phyloP scores from a whole-genome alignment of 2,888 invertebrate species.

The Dichetophora obliterata region DNA sequence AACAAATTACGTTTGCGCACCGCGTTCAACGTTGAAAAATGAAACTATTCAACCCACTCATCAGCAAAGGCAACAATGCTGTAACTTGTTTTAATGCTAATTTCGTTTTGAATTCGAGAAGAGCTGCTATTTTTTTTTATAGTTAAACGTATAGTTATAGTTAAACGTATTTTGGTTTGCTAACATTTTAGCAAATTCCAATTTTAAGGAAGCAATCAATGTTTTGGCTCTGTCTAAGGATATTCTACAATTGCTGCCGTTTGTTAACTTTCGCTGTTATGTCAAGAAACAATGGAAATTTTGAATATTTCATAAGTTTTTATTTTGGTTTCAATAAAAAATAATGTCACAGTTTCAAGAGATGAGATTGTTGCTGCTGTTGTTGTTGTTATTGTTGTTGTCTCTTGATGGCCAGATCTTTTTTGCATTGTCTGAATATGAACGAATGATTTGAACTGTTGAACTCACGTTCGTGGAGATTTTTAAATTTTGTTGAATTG shows the following conservation, averaged over 20 bases:
- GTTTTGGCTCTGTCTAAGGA: neutral
- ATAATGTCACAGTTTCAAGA: constrained; percentile 31
- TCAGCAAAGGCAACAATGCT: neutral
- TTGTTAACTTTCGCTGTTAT: too few species aligned
- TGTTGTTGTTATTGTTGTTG: constrained; percentile 3
- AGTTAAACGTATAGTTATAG: too few species aligned
- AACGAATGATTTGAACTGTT: constrained; percentile 30
- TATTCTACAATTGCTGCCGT: too few species aligned
- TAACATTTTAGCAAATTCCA: neutral
- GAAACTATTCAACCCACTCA: neutral
- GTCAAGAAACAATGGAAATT: too few species aligned
- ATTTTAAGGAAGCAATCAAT: neutral
- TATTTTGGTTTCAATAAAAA: constrained; percentile 17
- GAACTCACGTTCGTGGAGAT: constrained; percentile 36
- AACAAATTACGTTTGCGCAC: constrained; percentile 21
- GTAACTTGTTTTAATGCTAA: too few species aligned
- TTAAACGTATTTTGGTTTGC: too few species aligned
- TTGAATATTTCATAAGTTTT: too few species aligned
- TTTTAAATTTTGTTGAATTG: neutral
- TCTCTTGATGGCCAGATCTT: neutral
- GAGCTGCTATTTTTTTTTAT: too few species aligned
- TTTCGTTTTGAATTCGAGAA: too few species aligned
- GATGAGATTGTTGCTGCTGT: neutral
- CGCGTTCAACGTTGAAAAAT: neutral
- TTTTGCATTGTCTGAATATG: constrained; percentile 31